Base-by-base conservation (phyloP, 64 coral and sea anemone species). In the Hydrozoanthus tunicans region DNA sequence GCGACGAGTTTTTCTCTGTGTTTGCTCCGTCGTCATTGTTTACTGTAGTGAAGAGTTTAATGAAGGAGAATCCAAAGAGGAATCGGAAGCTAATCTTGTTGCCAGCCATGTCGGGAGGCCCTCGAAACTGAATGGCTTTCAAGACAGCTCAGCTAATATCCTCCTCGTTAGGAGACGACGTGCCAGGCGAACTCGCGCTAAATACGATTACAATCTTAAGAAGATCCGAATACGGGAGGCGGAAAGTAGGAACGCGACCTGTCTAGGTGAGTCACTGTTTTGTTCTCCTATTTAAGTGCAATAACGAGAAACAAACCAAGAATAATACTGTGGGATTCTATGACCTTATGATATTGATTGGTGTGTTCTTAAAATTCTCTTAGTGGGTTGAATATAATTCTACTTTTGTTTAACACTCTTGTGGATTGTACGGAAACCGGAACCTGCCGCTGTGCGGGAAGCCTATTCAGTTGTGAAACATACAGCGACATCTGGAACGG, bases 41-140 rank as follows among this genome's bases (percentile, higher is more conserved):
- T 90, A 64, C 79, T 94, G 79, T 69, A 67, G 56, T 66, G 93
- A 90, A 81, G 94, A 58, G 89, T 88, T 81, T 69, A 58, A 68
- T 66, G 88, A 82, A 81, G 94, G 80, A 83, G 78, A 67, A 76
- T 73, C 78, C 53, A 79, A 95, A 90, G 70, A 83, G 71, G 91
- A 89, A 90, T 92, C 81, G 74, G 88, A 93, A 62, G 90, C 79
- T 54, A 63, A 76, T 10, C 75, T 59, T 26, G 54, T 75, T 59
- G 20, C 84, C 69, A 63, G 60, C 74, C 81, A 73, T 62, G 78
- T 82, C 74, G 65, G 75, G 81, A 96, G 91, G 90, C 88, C 86
- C 94, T 96, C 92, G 73, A 96, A 92, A 93, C 86, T 96, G 86
- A 85, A 96, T 81, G 85, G 91, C 81, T 96, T 96, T 76, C 90